Percentiles rank a stretch among this genome's conserved stretches.
phyloP scores from a whole-genome alignment of 2,888 invertebrate genomes.

The Dryocosmus kuriphilus region DNA sequence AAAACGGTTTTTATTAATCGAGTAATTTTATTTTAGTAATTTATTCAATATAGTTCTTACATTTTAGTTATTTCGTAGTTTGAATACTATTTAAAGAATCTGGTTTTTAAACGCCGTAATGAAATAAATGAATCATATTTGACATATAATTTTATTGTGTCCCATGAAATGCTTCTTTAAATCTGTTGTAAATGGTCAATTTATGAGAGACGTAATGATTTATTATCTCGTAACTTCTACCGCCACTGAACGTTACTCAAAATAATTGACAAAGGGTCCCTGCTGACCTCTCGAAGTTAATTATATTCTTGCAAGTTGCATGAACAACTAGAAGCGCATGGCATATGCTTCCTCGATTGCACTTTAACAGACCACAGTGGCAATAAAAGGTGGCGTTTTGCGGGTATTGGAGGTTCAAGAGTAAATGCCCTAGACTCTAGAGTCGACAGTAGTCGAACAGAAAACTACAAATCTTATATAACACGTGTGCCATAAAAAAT shows the following conservation, averaged over 20 bases:
- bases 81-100: background rate
- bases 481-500: background rate
- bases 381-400: slow-evolving; percentile 69
- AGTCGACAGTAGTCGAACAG: background rate
- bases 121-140: slow-evolving; percentile 27
- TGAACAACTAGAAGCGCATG: slow-evolving; percentile 69
- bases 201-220: slow-evolving; percentile 29
- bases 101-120: background rate
- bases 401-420: slow-evolving; percentile 49
- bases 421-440: background rate
- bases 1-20: no score
- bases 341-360: slow-evolving; percentile 65
- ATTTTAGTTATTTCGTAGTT: background rate
- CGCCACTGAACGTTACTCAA: slow-evolving; percentile 25
- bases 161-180: slow-evolving; percentile 14
- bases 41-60: no score
- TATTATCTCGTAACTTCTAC: slow-evolving; percentile 36
- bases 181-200: slow-evolving; percentile 23
- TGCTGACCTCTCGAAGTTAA: slow-evolving; percentile 61
- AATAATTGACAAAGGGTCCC: slow-evolving; percentile 34
- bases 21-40: no score
- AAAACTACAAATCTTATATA: background rate
- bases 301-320: slow-evolving; percentile 68
- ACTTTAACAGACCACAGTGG: slow-evolving; percentile 71
- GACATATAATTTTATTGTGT: slow-evolving; percentile 18